These are phyloP conservation scores for Telenomus remus DNA, from an alignment of 1,140 invertebrate species.

Conservation along the genomic window DNA sequence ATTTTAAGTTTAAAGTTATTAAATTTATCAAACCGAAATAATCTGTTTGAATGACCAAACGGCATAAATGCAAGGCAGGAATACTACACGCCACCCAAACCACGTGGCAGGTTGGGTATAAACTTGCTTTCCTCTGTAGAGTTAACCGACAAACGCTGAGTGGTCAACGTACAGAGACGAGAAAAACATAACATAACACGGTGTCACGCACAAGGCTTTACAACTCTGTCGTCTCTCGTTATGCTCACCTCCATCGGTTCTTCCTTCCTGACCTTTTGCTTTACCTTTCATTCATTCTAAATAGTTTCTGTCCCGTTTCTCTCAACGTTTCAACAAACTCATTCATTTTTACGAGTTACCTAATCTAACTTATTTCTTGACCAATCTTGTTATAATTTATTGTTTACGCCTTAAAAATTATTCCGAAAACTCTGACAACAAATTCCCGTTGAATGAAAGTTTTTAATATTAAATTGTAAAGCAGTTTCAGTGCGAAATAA, in stretches of 20 bases:
- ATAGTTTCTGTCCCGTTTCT: conserved; percentile 23
- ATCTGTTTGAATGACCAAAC: conserved; percentile 71
- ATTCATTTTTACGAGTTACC: too few relatives aligned
- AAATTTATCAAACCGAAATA: conserved; percentile 77
- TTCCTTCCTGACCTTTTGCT: conserved; percentile 49
- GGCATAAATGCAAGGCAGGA: conserved; percentile 74
- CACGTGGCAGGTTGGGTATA: conserved; percentile 64
- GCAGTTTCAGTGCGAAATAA: too few relatives aligned
- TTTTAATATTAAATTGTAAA: too few relatives aligned
- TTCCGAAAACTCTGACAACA: too few relatives aligned
- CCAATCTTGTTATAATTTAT: too few relatives aligned
- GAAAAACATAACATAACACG: conserved; percentile 71
- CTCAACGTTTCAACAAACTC: too few relatives aligned
- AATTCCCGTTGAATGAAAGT: too few relatives aligned
- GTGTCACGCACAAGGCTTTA: conserved; percentile 75
- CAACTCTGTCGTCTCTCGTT: conserved; percentile 73
- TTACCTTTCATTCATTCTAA: conserved; percentile 57
- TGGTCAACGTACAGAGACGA: conserved; percentile 60
- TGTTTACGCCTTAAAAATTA: too few relatives aligned
- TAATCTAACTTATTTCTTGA: too few relatives aligned
- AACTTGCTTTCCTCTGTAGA: conserved; percentile 57
- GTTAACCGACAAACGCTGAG: conserved; percentile 48
- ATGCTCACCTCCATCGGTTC: conserved; percentile 58
- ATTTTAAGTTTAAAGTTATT: conserved; percentile 67
- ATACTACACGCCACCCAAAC: conserved; percentile 69